phyloP scores from a whole-genome alignment of 2,888 invertebrate genomes.

The Mythimna pallens region DNA sequence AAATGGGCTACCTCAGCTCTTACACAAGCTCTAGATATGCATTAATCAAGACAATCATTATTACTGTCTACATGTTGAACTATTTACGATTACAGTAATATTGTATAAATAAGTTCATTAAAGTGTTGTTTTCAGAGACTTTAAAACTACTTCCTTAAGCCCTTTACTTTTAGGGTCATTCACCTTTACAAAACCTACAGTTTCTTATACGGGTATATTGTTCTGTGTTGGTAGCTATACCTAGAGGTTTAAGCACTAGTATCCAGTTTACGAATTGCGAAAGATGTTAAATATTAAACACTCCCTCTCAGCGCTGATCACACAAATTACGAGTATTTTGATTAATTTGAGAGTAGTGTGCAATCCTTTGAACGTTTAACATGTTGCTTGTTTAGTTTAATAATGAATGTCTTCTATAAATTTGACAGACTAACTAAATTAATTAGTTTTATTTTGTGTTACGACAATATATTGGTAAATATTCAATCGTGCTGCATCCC shows the following conservation, averaged over 20 bases:
- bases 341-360: conserved; percentile 32
- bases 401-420: conserved; percentile 7
- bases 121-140: conserved; percentile 40
- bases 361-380: conserved; percentile 3
- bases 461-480: conserved; percentile 1
- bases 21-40: conserved; percentile 2
- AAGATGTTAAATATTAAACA: conserved; percentile 14
- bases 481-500: neutral
- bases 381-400: neutral
- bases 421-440: conserved; percentile 11
- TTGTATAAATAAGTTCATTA: conserved; percentile 25
- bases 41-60: conserved; percentile 22
- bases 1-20: neutral
- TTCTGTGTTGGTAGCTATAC: conserved; percentile 17
- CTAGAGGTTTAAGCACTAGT: conserved; percentile 20
- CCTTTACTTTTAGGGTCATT: conserved; percentile 65
- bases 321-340: conserved; percentile 27
- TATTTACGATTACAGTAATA: conserved; percentile 8
- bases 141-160: conserved; percentile 55
- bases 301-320: conserved; percentile 24
- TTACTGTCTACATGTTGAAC: conserved; percentile 6
- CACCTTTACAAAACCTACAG: conserved; percentile 39
- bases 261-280: conserved; percentile 39
- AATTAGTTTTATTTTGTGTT: neutral
- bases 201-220: conserved; percentile 16